Evolutionary conservation across 2,888 invertebrate species (phyloP), one percentile per base, ranked within the genome.

Genomic region (Drosophila crucigera): DNA sequence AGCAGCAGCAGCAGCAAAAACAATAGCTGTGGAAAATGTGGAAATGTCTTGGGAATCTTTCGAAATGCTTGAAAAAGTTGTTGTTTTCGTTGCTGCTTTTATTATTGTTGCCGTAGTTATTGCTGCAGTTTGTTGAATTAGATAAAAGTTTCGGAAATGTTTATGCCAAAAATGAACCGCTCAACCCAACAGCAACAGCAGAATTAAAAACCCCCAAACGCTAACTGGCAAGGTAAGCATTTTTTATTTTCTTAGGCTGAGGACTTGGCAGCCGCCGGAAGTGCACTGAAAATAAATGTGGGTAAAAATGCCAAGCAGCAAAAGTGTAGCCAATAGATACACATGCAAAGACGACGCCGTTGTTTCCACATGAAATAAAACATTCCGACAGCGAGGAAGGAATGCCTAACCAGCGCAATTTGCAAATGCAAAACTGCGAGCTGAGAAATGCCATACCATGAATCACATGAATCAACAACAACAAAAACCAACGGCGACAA

Each of bases 61-160:
- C 76, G 76, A 89, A 89, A 89, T 76, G 69, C 69, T 68, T 70
- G 74, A 9, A 28, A 56, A 82, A 81, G 77, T 58, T 64, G 83
- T 56, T 76, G 47, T 47, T 47, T 25, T 47, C 47, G 47, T 28
- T 47, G 16, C 25, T 25, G 25, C 47, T 9, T 47, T 47, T 25
- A 65, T 54, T 69, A 76, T 61, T 70, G 71, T 49, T 67, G 53
- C 10, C 50, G 43, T 22, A 55, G 63, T 43, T 58, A 69, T 33
- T 33, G 72, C 41, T 39, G 83, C 75, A 90, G 83, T 89, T 89
- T 82, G 76, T 82, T 82, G 76, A 89, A 90, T 91, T 86, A 87
- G 89, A 90, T 89, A 90, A 91, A 89, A 89, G 80, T 91, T 90
- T 80, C 77, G 84, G 81, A 86, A 87, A 86, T 90, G 90, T 83